phyloP scores from a whole-genome alignment of 2,888 invertebrate genomes.

The Aporophyla lueneburgensis region DNA sequence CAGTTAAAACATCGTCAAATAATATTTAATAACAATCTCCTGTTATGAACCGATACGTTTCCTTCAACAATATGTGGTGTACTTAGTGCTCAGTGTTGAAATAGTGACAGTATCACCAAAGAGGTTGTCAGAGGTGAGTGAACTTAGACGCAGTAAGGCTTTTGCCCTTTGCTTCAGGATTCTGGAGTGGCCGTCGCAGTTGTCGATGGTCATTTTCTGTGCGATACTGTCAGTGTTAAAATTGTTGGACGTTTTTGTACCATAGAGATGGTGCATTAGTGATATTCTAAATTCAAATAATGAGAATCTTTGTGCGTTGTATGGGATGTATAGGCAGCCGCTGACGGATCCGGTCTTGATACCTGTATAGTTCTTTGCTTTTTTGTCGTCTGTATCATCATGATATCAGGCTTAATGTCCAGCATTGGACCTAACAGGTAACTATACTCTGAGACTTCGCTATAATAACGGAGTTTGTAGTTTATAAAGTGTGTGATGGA shows the following conservation, averaged over 20 bases:
- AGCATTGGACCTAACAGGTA: slow-evolving; percentile 21
- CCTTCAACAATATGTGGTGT: slow-evolving; percentile 71
- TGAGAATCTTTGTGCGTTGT: not conserved
- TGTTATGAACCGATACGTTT: slow-evolving; percentile 76
- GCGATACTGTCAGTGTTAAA: slow-evolving; percentile 51
- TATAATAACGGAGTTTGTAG: not conserved
- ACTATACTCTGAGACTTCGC: slow-evolving; percentile 6
- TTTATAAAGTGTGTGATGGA: not conserved
- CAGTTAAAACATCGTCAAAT: slow-evolving; percentile 80
- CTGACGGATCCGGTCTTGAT: slow-evolving; percentile 56
- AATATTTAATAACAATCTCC: slow-evolving; percentile 83
- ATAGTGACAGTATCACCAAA: slow-evolving; percentile 73
- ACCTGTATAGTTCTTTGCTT: slow-evolving; percentile 52
- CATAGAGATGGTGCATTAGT: not conserved
- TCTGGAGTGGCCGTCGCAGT: slow-evolving; percentile 64
- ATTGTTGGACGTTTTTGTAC: slow-evolving; percentile 7
- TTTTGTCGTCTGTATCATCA: slow-evolving; percentile 47
- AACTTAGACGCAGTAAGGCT: slow-evolving; percentile 80
- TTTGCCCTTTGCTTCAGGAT: slow-evolving; percentile 78
- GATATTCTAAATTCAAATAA: not conserved
- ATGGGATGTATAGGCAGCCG: slow-evolving; percentile 19
- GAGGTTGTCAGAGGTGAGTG: slow-evolving; percentile 80
- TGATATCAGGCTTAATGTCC: slow-evolving; percentile 51
- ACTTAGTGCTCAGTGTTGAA: slow-evolving; percentile 69
- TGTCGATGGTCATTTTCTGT: slow-evolving; percentile 53